Evolutionary conservation across 2,113 vertebrate species (phyloP).

Genomic region (Podocnemis expansa): DNA sequence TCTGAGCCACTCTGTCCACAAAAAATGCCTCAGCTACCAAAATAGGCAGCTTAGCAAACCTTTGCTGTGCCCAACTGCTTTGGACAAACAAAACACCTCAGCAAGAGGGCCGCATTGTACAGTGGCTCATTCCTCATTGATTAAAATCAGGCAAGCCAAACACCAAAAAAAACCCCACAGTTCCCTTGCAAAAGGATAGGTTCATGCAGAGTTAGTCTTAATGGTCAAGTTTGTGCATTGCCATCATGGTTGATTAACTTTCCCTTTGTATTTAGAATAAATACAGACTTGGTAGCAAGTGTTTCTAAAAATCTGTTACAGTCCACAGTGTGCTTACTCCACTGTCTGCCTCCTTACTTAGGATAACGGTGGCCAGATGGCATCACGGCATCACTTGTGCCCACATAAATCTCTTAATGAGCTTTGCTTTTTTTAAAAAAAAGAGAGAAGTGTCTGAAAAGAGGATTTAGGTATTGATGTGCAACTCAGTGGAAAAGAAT

Average conservation of each 20-base stretch:
- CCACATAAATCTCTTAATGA: background rate
- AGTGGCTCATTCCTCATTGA: background rate
- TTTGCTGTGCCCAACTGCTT: background rate
- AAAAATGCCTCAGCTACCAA: background rate
- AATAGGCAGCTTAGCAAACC: background rate
- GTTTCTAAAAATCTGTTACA: background rate
- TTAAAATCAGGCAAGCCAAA: background rate
- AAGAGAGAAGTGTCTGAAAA: rapidly evolving
- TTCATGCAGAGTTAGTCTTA: background rate
- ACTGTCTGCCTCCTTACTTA: background rate
- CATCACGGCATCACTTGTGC: background rate
- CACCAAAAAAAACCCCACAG: background rate
- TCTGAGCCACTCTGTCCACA: background rate
- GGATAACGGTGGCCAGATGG: background rate
- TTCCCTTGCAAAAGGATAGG: background rate
- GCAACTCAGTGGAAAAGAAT: rapidly evolving
- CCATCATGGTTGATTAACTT: background rate
- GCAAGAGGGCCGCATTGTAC: background rate
- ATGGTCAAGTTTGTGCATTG: background rate
- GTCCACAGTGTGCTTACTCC: no score
- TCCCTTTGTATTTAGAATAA: background rate
- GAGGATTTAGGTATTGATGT: rapidly evolving
- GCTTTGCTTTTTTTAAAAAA: background rate
- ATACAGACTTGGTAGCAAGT: background rate
- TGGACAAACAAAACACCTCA: background rate